A percentile compares a stretch with the other conserved stretches of the same genome.
Conservation (phyloP, 2,888 invertebrate genomes). For the Bedellia somnulentella region DNA sequence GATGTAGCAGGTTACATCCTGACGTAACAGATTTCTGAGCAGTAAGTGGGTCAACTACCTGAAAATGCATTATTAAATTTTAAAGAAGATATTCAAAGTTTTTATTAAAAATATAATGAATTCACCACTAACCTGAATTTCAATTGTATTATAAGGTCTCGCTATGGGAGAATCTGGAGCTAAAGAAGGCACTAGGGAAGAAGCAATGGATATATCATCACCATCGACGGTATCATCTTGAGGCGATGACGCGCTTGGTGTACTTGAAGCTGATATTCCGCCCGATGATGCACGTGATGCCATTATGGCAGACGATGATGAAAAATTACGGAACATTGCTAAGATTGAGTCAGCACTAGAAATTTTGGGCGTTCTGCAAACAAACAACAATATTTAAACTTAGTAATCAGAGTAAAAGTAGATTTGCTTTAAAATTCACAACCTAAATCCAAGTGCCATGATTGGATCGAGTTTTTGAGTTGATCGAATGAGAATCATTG, state of each 20-base stretch:
- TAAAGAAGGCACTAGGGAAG: constrained; percentile 59
- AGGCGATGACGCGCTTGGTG: constrained; percentile 74
- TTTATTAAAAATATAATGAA: background rate
- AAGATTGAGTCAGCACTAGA: constrained; percentile 79
- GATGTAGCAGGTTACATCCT: constrained; percentile 67
- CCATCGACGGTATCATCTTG: constrained; percentile 72
- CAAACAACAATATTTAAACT: too few species aligned
- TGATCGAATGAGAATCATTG: too few species aligned
- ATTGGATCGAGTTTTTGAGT: too few species aligned
- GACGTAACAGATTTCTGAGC: constrained; percentile 62
- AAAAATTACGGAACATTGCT: constrained; percentile 77
- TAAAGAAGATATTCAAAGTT: background rate
- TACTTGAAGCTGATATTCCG: constrained; percentile 68
- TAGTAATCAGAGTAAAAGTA: too few species aligned
- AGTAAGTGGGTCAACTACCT: constrained; percentile 69
- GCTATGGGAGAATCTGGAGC: constrained; percentile 67
- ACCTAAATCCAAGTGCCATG: too few species aligned
- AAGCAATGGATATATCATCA: constrained; percentile 73
- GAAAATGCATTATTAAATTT: constrained; percentile 10
- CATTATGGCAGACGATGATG: constrained; percentile 64
- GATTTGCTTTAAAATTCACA: too few species aligned
- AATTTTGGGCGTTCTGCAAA: constrained; percentile 62
- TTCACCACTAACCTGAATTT: constrained; percentile 32
- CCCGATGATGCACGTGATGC: constrained; percentile 64
- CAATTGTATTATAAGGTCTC: constrained; percentile 45